Percentiles rank a stretch among this genome's conserved stretches.
Conservation (phyloP, 1,140 invertebrate species). For the Saccostrea cuccullata region DNA sequence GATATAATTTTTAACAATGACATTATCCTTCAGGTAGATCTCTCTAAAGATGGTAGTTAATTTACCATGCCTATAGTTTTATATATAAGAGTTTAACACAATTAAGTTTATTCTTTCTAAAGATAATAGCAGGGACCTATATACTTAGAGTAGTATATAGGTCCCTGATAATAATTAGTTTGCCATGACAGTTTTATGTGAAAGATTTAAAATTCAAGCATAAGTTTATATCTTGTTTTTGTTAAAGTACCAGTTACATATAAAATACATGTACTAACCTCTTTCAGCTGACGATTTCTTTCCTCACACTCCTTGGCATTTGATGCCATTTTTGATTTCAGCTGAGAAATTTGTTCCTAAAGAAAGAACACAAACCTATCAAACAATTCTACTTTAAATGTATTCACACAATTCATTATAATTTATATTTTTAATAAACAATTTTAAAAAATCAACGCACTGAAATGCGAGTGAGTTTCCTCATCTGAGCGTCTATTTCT, state of each 20-base stretch:
- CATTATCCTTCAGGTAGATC: neutral
- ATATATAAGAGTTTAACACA: too few species aligned
- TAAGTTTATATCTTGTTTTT: too few species aligned
- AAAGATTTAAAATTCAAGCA: too few species aligned
- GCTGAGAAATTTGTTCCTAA: slow-evolving; percentile 73
- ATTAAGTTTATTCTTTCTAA: too few species aligned
- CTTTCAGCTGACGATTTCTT: slow-evolving; percentile 74
- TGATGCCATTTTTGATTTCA: slow-evolving; percentile 74
- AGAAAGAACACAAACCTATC: slow-evolving; percentile 4
- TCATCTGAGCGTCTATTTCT: slow-evolving; percentile 78
- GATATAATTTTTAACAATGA: neutral
- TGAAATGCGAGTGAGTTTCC: slow-evolving; percentile 77
- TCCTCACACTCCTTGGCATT: slow-evolving; percentile 77
- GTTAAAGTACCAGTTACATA: neutral
- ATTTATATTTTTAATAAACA: neutral
- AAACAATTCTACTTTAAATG: neutral
- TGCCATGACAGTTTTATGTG: too few species aligned
- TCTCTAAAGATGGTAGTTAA: too few species aligned
- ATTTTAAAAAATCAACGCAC: slow-evolving; percentile 62
- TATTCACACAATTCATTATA: neutral
- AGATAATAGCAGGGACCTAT: too few species aligned
- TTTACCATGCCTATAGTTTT: too few species aligned
- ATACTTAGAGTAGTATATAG: too few species aligned
- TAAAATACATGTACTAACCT: slow-evolving; percentile 66
- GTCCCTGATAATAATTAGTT: too few species aligned